Evolutionary conservation across 2,888 invertebrate genomes (phyloP).

Genomic region (Cheilosia soror): DNA sequence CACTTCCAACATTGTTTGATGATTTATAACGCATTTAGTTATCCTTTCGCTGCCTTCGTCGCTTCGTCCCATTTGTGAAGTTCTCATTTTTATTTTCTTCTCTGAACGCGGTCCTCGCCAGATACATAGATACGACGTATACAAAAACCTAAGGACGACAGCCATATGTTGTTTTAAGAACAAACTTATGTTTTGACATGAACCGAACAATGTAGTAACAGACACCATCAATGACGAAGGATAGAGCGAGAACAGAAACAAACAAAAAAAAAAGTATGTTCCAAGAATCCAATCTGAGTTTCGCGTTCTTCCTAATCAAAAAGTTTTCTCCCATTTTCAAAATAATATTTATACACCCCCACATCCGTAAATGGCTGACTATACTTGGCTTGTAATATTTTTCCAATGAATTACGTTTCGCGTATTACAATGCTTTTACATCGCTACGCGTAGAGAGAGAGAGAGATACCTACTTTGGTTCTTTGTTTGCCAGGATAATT

Average conservation of each 20-base stretch:
- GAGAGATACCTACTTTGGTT: constrained; percentile 15
- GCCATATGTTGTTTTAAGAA: constrained; percentile 69
- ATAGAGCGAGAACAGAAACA: constrained; percentile 4
- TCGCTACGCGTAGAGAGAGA: constrained; percentile 40
- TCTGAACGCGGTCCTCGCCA: background rate
- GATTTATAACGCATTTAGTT: constrained; percentile 73
- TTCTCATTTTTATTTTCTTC: constrained; percentile 13
- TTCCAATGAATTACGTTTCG: constrained; percentile 74
- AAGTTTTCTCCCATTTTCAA: constrained; percentile 66
- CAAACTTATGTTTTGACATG: constrained; percentile 68
- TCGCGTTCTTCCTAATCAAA: constrained; percentile 71
- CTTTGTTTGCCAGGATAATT: constrained; percentile 60
- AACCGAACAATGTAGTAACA: constrained; percentile 40
- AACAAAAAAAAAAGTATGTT: constrained; percentile 26
- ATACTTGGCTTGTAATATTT: constrained; percentile 68
- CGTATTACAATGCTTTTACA: constrained; percentile 57
- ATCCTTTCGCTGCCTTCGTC: constrained; percentile 54
- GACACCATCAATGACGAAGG: background rate
- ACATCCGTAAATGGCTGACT: constrained; percentile 29
- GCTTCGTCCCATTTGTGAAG: constrained; percentile 4
- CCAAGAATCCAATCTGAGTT: constrained; percentile 69
- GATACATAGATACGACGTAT: background rate
- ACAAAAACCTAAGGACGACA: constrained; percentile 9
- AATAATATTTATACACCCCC: constrained; percentile 15
- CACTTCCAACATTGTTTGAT: constrained; percentile 69